Percentiles rank a stretch among this genome's conserved stretches.
phyloP scores from a whole-genome alignment of 2,113 vertebrate species.

The Lipophrys pholis region DNA sequence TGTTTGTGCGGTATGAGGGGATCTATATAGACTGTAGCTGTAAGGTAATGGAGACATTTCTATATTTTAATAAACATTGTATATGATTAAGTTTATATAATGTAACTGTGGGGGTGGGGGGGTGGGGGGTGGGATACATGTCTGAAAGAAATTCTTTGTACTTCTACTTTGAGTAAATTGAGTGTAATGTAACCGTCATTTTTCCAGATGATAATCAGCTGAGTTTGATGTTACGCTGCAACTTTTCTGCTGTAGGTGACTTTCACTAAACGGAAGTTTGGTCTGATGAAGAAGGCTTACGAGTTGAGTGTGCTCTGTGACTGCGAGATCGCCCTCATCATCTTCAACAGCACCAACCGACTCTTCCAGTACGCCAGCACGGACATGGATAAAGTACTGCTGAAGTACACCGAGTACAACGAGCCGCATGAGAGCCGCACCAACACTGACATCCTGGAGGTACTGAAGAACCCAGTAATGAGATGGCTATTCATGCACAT shows the following conservation, averaged over 20 bases:
- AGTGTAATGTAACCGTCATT: too few species aligned
- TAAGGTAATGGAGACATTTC: too few species aligned
- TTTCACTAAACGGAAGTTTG: constrained; percentile 96
- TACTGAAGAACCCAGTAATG: constrained; percentile 48
- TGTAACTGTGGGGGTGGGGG: too few species aligned
- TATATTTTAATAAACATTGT: too few species aligned
- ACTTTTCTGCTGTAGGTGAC: constrained; percentile 85
- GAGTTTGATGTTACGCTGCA: too few species aligned
- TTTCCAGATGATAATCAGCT: too few species aligned
- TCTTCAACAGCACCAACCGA: constrained; percentile 96
- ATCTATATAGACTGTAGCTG: too few species aligned
- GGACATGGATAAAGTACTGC: constrained; percentile 95
- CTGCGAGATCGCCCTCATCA: constrained; percentile 98
- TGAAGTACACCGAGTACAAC: constrained; percentile 97
- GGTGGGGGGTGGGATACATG: too few species aligned
- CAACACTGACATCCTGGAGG: constrained; percentile 94
- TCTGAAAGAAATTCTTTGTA: too few species aligned
- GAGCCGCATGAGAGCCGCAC: constrained; percentile 97
- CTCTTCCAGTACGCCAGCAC: constrained; percentile 98
- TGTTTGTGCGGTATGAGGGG: too few species aligned
- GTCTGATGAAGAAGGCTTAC: constrained; percentile 98
- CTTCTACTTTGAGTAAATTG: too few species aligned
- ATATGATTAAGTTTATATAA: too few species aligned
- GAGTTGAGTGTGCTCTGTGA: constrained; percentile 97
- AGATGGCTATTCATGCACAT: background rate